Percentiles rank a stretch among this genome's conserved stretches.
phyloP scores from a whole-genome alignment of 2,888 invertebrate species.

The Cloeon dipterum region DNA sequence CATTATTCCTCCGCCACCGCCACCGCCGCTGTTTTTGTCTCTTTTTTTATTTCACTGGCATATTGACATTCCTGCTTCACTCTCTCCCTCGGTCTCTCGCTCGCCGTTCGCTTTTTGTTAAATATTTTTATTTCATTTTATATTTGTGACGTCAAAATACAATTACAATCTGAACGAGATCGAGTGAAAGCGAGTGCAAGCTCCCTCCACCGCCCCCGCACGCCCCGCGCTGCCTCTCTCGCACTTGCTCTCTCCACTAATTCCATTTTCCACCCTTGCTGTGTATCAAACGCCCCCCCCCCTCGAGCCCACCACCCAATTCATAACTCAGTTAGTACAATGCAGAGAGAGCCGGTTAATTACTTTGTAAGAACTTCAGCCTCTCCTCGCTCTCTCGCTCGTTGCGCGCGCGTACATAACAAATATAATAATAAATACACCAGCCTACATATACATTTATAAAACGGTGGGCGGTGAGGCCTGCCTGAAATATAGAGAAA shows the following conservation, averaged over 20 bases:
- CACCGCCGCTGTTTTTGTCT: neutral
- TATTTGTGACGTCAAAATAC: slow-evolving; percentile 1
- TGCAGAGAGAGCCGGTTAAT: slow-evolving; percentile 1
- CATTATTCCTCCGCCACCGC: neutral
- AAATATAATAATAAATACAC: too few relatives aligned
- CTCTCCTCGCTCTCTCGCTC: too few relatives aligned
- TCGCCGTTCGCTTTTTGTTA: neutral
- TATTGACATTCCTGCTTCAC: neutral
- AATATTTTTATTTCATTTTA: neutral
- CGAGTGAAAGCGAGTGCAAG: too few relatives aligned
- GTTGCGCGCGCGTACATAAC: too few relatives aligned
- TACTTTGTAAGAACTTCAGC: slow-evolving; percentile 1
- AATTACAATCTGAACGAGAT: slow-evolving; percentile 1
- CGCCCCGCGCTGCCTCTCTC: neutral
- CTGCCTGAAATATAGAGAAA: too few relatives aligned
- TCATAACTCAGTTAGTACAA: slow-evolving; percentile 1
- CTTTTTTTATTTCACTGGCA: neutral
- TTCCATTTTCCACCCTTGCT: slow-evolving; percentile 1
- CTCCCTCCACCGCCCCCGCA: neutral
- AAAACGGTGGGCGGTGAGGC: too few relatives aligned
- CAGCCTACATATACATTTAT: too few relatives aligned
- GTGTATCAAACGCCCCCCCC: neutral
- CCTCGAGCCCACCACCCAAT: neutral
- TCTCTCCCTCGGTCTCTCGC: too few relatives aligned
- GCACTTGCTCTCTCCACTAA: neutral